Conservation (phyloP, 2,888 invertebrate species). For the Papilio protenor region DNA sequence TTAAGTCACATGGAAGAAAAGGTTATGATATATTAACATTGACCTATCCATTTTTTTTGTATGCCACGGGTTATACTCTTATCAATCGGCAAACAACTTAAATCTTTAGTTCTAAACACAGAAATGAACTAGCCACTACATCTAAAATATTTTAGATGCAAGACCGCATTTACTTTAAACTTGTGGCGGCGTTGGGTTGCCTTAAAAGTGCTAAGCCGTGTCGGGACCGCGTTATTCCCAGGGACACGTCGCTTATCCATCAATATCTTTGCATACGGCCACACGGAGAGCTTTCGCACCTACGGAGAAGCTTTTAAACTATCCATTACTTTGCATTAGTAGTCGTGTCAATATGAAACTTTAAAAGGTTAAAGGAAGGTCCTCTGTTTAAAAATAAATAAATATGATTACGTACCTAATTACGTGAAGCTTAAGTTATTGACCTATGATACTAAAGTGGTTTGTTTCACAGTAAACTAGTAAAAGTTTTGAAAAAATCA, state of each 20-base stretch:
- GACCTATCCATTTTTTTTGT: not conserved
- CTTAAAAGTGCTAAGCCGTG: slow-evolving; percentile 84
- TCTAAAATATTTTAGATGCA: slow-evolving; percentile 46
- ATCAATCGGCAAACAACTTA: not conserved
- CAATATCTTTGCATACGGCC: slow-evolving; percentile 82
- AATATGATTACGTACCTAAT: not conserved
- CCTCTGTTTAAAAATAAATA: not conserved
- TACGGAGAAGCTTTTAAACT: slow-evolving; percentile 39
- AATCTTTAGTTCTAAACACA: not conserved
- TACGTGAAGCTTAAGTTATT: too few species aligned
- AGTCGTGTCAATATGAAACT: not conserved
- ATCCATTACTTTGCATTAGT: slow-evolving; percentile 15
- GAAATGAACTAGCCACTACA: slow-evolving; percentile 28
- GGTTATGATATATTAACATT: too few species aligned
- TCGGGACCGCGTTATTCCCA: slow-evolving; percentile 78
- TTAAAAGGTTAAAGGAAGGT: not conserved
- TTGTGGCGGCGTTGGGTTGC: slow-evolving; percentile 57
- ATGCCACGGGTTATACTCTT: not conserved
- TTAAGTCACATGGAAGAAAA: too few species aligned
- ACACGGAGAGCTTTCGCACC: slow-evolving; percentile 49
- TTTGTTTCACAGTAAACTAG: too few species aligned
- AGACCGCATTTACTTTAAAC: slow-evolving; percentile 65
- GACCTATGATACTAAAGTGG: too few species aligned
- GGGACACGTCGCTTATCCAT: slow-evolving; percentile 79
- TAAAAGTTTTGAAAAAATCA: too few species aligned